Evolutionary conservation across 2,797 vertebrate species (phyloP).

Genomic region (Semaprochilodus insignis): DNA sequence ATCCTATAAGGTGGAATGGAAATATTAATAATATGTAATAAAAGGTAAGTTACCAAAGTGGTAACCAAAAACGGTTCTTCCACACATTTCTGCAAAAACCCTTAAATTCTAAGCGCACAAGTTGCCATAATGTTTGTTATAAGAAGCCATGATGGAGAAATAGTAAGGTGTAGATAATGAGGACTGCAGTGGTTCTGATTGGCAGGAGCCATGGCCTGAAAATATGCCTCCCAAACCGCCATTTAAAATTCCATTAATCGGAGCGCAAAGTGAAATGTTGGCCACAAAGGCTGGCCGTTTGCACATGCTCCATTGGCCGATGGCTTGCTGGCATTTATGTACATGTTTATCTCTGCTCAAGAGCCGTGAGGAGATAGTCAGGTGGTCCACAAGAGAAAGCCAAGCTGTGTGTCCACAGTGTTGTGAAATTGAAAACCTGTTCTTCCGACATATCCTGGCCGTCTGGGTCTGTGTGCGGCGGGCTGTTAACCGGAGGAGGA

Average conservation of each 20-base stretch:
- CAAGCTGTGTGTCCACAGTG: slow-evolving; percentile 49
- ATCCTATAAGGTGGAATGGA: too few relatives aligned
- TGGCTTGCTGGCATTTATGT: not conserved
- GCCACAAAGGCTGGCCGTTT: slow-evolving; percentile 1
- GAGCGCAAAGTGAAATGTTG: slow-evolving; percentile 8
- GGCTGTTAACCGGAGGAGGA: slow-evolving; percentile 75
- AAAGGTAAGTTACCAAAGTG: too few relatives aligned
- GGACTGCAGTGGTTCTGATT: not conserved
- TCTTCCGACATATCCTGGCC: slow-evolving; percentile 59
- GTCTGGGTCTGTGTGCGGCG: slow-evolving; percentile 64
- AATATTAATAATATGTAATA: too few relatives aligned
- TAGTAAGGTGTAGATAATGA: not conserved
- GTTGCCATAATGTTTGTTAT: not conserved
- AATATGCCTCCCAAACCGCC: not conserved
- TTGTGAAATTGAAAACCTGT: slow-evolving; percentile 74
- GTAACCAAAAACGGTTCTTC: too few relatives aligned
- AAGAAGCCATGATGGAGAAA: not conserved
- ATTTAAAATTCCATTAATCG: slow-evolving; percentile 13
- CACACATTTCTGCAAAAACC: too few relatives aligned
- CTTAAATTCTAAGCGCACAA: too few relatives aligned
- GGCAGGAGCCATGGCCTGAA: not conserved
- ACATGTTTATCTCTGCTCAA: slow-evolving; percentile 17
- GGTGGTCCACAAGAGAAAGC: slow-evolving; percentile 31
- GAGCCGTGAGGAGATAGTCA: not conserved
- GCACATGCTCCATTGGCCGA: not conserved